A percentile compares a stretch with the other conserved stretches of the same genome.
Conservation (phyloP, 2,797 vertebrate species). For the Pelochelys cantorii region DNA sequence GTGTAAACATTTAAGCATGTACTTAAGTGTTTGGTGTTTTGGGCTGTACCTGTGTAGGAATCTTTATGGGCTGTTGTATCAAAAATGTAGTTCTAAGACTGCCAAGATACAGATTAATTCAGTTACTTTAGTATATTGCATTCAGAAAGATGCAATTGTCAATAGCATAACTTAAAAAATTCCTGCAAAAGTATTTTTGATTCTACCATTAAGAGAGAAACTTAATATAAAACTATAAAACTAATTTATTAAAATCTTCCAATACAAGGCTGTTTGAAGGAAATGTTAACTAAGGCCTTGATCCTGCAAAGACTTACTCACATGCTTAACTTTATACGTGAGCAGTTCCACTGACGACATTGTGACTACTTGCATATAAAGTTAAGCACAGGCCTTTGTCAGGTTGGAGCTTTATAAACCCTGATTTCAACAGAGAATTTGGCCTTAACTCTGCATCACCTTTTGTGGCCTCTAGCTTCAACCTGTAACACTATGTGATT, state of each 20-base stretch:
- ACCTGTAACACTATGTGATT: not conserved
- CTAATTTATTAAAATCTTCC: not conserved
- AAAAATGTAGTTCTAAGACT: not conserved
- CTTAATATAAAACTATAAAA: not conserved
- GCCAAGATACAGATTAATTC: not conserved
- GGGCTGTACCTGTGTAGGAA: not conserved
- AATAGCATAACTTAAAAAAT: not conserved
- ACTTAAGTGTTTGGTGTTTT: not conserved
- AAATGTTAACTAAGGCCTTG: not conserved
- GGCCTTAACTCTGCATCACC: not conserved
- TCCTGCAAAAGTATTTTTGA: fast-evolving
- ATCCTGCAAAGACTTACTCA: not conserved
- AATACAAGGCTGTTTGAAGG: fast-evolving
- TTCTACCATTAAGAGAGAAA: not conserved
- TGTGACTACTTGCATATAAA: not conserved
- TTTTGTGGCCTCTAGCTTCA: not conserved
- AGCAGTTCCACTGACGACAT: not conserved
- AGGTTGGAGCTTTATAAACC: not conserved
- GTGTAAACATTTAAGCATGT: not conserved
- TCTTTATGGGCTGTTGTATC: not conserved
- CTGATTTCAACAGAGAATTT: not conserved
- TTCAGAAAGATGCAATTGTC: not conserved
- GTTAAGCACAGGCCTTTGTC: not conserved
- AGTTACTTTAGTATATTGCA: not conserved
- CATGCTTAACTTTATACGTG: not conserved